Evolutionary conservation across 2,113 vertebrate species (phyloP), one percentile per base, ranked within the genome.

Genomic region (Cyprinus carpio): DNA sequence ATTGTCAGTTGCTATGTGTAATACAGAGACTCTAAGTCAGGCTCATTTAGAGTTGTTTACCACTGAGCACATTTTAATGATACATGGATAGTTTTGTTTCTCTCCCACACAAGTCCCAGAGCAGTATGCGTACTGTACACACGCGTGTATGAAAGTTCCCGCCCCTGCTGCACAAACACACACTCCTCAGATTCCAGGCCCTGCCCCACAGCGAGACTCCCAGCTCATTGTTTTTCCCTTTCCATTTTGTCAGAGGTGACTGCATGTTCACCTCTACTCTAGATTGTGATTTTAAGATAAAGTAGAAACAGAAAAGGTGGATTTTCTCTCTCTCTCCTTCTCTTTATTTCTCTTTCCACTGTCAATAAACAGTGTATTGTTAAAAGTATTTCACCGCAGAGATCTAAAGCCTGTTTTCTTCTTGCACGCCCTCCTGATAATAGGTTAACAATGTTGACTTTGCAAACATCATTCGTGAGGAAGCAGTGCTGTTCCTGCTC

Each of bases 391-490:
- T 74, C 15, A 13, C 56, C 75, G 4, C 43, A 4, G 29, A 82
- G 23, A 25, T 72, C n/a, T 86, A 0, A 46, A 15, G 43, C 0
- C 80, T 87, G 0, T 77, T 74, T 77, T 69, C 11, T 62, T 78
- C 2, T 13, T 43, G 2, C 62, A 11, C 65, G 81, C 25, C 82
- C 15, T 87, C 31, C 12, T 89, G 15, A 49, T 43, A 34, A 3
- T 83, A 99, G 98, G 98, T 99, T 91, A 99, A 99, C 91, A 99
- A 98, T 13, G 97, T 99, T 76, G 98, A 99, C 92, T 99, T 99
- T 93, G 98, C 98, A 58, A 99, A 99, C 90, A 99, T 99, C 89
- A 99, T 99, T 89, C 94, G 98, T 82, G 98, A 99, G 89, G 98
- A 99, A 91, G 98, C 98, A 4, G 98, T 99, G 40, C 95, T 99